A percentile compares a stretch with the other conserved stretches of the same genome.
Evolutionary conservation across 2,888 invertebrate species (phyloP).

Genomic region (Erebia ligea): DNA sequence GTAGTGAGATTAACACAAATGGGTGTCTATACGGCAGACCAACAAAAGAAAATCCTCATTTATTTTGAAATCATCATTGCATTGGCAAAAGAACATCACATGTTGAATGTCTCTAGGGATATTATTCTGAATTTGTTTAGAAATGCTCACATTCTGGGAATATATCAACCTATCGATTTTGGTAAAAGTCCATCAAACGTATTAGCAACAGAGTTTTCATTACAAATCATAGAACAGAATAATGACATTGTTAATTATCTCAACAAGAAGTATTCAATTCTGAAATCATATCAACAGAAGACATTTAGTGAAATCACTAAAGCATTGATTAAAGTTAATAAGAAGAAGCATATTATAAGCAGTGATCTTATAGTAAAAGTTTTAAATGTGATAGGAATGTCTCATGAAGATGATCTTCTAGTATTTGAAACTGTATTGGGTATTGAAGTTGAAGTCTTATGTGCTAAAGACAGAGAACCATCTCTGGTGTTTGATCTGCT

Average conservation of each 20-base stretch:
- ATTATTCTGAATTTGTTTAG: constrained; percentile 64
- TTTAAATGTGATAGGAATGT: constrained; percentile 69
- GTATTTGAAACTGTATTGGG: constrained; percentile 71
- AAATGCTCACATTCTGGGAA: constrained; percentile 68
- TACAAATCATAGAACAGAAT: constrained; percentile 59
- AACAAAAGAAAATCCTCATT: constrained; percentile 56
- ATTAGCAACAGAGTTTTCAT: constrained; percentile 63
- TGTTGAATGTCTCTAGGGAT: constrained; percentile 58
- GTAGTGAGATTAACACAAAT: constrained; percentile 63
- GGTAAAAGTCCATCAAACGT: constrained; percentile 57
- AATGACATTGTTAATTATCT: constrained; percentile 61
- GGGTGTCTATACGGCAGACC: constrained; percentile 53
- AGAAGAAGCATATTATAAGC: constrained; percentile 60
- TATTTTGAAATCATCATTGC: constrained; percentile 63
- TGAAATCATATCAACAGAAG: constrained; percentile 81
- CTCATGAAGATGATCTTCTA: constrained; percentile 65
- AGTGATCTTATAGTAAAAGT: constrained; percentile 66
- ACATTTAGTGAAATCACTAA: constrained; percentile 73
- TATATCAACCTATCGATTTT: constrained; percentile 63
- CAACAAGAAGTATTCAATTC: constrained; percentile 59
- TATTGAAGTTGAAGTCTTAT: constrained; percentile 54
- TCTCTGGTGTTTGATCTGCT: constrained; percentile 79
- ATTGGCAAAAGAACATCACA: constrained; percentile 60
- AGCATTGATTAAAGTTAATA: constrained; percentile 75
- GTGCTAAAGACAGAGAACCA: constrained; percentile 75